These are phyloP conservation scores for Eupithecia exiguata DNA, from an alignment of 2,888 invertebrate genomes.

Conservation along the genomic window DNA sequence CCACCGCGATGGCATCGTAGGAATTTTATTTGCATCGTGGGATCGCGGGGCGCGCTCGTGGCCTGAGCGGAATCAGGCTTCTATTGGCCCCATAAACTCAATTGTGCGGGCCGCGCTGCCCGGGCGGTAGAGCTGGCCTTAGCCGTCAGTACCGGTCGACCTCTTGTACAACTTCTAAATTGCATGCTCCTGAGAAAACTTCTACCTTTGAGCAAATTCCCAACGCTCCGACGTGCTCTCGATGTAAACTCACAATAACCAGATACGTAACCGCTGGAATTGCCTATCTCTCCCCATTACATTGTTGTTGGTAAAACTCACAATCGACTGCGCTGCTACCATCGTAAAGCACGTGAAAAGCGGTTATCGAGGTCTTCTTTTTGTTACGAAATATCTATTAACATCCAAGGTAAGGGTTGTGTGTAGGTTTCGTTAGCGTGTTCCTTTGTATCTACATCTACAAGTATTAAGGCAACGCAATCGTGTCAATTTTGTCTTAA, in stretches of 20 bases:
- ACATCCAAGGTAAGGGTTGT: neutral
- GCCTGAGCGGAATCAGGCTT: constrained; percentile 58
- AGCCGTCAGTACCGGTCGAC: constrained; percentile 47
- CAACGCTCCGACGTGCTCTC: constrained; percentile 67
- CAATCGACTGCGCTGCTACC: neutral
- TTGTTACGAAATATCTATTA: neutral
- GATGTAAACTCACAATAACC: constrained; percentile 70
- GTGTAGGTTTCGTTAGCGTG: neutral
- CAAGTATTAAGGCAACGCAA: neutral
- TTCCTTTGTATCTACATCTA: neutral
- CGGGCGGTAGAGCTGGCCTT: constrained; percentile 48
- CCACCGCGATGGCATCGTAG: constrained; percentile 73
- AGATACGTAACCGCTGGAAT: constrained; percentile 67
- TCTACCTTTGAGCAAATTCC: constrained; percentile 76
- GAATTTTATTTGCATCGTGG: constrained; percentile 75
- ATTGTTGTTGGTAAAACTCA: constrained; percentile 40
- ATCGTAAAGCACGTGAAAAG: neutral
- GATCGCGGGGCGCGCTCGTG: constrained; percentile 68
- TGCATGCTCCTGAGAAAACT: constrained; percentile 74
- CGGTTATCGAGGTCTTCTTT: neutral
- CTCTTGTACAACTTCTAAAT: constrained; percentile 73
- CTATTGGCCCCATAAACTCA: constrained; percentile 80
- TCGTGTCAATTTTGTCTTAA: neutral
- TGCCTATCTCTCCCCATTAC: constrained; percentile 66
- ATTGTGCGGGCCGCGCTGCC: constrained; percentile 60